These are phyloP conservation scores for Valencia hispanica DNA, from an alignment of 2,797 vertebrate species.

Conservation along the genomic window DNA sequence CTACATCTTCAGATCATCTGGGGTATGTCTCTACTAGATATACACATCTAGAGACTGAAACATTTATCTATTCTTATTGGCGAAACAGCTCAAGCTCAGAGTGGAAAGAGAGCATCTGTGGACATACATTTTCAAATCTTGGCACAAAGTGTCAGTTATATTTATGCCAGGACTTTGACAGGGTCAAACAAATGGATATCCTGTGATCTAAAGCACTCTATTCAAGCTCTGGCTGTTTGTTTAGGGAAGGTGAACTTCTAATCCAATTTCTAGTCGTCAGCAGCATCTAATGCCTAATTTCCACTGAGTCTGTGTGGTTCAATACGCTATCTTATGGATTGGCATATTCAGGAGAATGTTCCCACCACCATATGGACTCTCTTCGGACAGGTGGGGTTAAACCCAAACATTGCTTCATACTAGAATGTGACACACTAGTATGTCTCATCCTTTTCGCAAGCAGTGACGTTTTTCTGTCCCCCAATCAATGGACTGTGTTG, in stretches of 20 bases:
- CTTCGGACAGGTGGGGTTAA: too few relatives aligned
- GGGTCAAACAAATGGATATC: not conserved
- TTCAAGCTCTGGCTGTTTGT: not conserved
- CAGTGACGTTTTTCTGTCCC: too few relatives aligned
- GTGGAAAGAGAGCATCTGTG: not conserved
- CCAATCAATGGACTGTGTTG: too few relatives aligned
- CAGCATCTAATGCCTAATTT: too few relatives aligned
- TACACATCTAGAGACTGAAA: not conserved
- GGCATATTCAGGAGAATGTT: too few relatives aligned
- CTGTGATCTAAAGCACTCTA: not conserved
- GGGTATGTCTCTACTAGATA: not conserved
- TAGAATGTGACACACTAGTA: too few relatives aligned
- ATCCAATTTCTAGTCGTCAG: not conserved
- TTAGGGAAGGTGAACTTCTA: not conserved
- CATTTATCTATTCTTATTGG: not conserved
- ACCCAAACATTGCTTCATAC: too few relatives aligned
- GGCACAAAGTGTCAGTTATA: not conserved
- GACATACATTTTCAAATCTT: not conserved
- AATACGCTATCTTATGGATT: too few relatives aligned
- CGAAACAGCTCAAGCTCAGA: not conserved
- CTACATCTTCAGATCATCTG: not conserved
- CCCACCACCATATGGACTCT: too few relatives aligned
- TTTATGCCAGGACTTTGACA: not conserved
- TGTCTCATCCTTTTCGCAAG: too few relatives aligned
- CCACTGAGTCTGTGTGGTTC: too few relatives aligned